These are phyloP conservation scores for Scolopax mira DNA, from an alignment of 2,113 vertebrate genomes.

Conservation along the genomic window DNA sequence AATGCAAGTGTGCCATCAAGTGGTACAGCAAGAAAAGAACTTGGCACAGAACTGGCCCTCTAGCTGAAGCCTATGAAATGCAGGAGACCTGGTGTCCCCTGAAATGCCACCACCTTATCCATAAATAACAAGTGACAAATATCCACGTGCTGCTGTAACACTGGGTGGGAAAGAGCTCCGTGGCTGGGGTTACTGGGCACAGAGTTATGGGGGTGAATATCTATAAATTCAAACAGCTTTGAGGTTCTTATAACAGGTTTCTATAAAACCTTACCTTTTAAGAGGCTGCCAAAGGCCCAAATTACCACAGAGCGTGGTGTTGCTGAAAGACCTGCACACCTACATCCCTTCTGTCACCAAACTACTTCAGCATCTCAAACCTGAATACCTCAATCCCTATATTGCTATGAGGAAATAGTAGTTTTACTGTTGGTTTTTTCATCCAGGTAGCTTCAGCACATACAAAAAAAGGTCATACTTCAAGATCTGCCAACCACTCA, in stretches of 20 bases:
- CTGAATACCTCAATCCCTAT: no score
- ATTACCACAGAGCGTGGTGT: not conserved
- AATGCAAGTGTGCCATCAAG: slow-evolving; percentile 64
- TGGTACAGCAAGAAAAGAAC: not conserved
- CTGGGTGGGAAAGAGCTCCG: not conserved
- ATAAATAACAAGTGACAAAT: not conserved
- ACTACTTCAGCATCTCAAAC: no score
- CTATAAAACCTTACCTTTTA: not conserved
- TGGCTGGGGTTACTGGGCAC: not conserved
- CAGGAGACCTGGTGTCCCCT: not conserved
- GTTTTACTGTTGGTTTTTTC: not conserved
- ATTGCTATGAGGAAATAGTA: not conserved
- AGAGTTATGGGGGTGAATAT: not conserved
- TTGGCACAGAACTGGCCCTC: not conserved
- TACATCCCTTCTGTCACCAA: no score
- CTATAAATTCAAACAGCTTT: not conserved
- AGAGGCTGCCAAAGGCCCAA: not conserved
- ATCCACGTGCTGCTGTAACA: accelerated
- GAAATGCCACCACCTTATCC: not conserved
- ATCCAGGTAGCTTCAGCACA: not conserved
- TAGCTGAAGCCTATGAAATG: not conserved
- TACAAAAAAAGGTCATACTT: not conserved
- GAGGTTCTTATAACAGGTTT: not conserved
- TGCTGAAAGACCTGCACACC: no score
- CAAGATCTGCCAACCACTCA: not conserved